Base-by-base conservation (phyloP, 2,888 invertebrate species). In the Eristalis tenax region DNA sequence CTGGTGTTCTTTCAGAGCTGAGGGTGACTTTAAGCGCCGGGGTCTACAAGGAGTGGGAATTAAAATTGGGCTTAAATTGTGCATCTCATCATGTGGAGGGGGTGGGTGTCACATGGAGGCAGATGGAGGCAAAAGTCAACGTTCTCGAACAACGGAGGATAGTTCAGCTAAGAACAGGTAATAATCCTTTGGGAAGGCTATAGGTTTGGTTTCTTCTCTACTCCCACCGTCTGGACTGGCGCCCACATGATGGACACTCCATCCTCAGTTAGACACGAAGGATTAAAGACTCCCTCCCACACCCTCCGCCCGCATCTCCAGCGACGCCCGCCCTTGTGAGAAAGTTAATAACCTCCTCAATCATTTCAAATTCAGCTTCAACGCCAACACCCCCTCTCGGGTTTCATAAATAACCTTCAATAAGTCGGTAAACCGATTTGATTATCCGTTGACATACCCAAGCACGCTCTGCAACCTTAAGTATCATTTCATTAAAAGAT, bases 401-500 rank as follows among this genome's bases (percentile, higher is more conserved):
- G 63, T 70, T 69, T 70, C 64, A 70, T 56, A 78, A 86, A 82
- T 65, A 77, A 82, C 85, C 74, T 86, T 82, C 77, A 86, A 86
- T 86, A 78, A 78, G 78, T 69, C 77, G 71, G 73, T 64, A 85
- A 40, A 77, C 84, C 73, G 35, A 43, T 43, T 64, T 69, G 32
- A 22, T 83, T 86, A 78, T 70, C 66, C 74, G 66, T 63, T 57
- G 78, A 76, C 74, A 66, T 4, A 65, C 43, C 23, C 40, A 78
- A 75, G 22, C 59, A 8, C 11, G 10, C 26, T 1, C 59, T 13
- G 23, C 59, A 35, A 38, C 38, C 76, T 68, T 76, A 83, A 73
- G 87, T 80, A 83, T 87, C 79, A 87, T 87, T 87, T 87, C 87
- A 87, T 87, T 87, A 83, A 83, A 87, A 38, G 83, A 83, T 80